Evolutionary conservation across 1,140 invertebrate genomes (phyloP).

Genomic region (Drosophila yakuba): DNA sequence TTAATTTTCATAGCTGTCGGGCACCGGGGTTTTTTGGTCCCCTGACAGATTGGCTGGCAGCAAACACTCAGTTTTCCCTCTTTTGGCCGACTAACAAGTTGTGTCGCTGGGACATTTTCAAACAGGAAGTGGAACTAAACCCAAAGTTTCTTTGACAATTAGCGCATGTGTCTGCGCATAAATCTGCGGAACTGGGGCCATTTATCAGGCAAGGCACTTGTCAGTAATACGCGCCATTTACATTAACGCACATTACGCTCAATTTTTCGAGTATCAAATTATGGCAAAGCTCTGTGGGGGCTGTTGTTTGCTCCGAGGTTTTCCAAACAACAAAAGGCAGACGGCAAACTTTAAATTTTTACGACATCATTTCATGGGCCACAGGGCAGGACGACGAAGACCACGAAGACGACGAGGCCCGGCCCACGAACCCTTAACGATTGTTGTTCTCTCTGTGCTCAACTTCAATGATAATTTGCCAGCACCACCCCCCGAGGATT

Average conservation of each 20-base stretch:
- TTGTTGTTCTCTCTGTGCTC: constrained; percentile 38
- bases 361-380: constrained; percentile 82
- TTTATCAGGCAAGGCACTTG: constrained; percentile 65
- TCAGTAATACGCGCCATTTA: constrained; percentile 84
- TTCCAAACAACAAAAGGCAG: constrained; percentile 40
- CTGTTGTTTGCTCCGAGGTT: constrained; percentile 30
- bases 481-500: constrained; percentile 1
- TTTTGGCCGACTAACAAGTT: constrained; percentile 27
- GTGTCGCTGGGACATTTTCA: constrained; percentile 27
- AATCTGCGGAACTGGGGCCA: constrained; percentile 41
- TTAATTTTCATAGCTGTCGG: constrained; percentile 70
- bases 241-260: constrained; percentile 83
- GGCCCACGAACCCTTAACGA: constrained; percentile 65
- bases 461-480: constrained; percentile 76
- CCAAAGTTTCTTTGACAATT: constrained; percentile 50
- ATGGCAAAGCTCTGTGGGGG: constrained; percentile 45
- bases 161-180: constrained; percentile 62
- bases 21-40: constrained; percentile 35
- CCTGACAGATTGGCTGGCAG: constrained; percentile 50
- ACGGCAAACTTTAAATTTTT: constrained; percentile 81
- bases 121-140: constrained; percentile 10
- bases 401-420: constrained; percentile 5
- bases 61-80: background rate
- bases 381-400: constrained; percentile 50
- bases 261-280: constrained; percentile 78